Conservation (phyloP, 1,140 invertebrate genomes). For the Lethocerus indicus region DNA sequence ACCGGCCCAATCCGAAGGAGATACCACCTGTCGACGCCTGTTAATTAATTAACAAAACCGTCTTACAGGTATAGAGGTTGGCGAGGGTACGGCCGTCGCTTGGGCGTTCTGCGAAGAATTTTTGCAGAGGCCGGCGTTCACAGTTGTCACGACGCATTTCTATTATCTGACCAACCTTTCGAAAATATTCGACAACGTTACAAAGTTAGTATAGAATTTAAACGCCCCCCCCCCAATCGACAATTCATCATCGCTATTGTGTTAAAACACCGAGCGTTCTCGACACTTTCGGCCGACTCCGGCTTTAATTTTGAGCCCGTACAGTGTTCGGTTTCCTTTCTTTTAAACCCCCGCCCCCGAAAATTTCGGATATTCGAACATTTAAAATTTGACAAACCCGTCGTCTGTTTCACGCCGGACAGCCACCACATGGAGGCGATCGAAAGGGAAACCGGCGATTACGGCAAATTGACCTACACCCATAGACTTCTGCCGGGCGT, state of each 20-base stretch:
- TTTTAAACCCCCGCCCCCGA: not conserved
- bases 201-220: slow-evolving; percentile 40
- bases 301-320: not conserved
- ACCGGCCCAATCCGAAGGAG: too few relatives aligned
- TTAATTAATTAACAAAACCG: too few relatives aligned
- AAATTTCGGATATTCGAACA: not conserved
- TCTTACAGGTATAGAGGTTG: slow-evolving; percentile 46
- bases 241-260: not conserved
- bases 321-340: not conserved
- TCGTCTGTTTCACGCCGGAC: slow-evolving; percentile 10
- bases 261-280: not conserved
- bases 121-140: slow-evolving; percentile 46
- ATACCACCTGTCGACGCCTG: too few relatives aligned
- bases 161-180: slow-evolving; percentile 50
- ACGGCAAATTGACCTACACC: slow-evolving; percentile 24
- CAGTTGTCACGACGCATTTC: slow-evolving; percentile 73
- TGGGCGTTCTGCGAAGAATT: slow-evolving; percentile 67
- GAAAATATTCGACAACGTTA: slow-evolving; percentile 56
- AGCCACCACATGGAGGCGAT: slow-evolving; percentile 28
- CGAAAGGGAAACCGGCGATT: slow-evolving; percentile 13
- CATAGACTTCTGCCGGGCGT: slow-evolving; percentile 26
- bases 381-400: not conserved
- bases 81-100: slow-evolving; percentile 67
- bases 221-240: not conserved
- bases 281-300: not conserved